Percentiles rank a stretch among this genome's conserved stretches.
Evolutionary conservation across 2,113 vertebrate species (phyloP).

Genomic region (Eudorcas thomsonii): DNA sequence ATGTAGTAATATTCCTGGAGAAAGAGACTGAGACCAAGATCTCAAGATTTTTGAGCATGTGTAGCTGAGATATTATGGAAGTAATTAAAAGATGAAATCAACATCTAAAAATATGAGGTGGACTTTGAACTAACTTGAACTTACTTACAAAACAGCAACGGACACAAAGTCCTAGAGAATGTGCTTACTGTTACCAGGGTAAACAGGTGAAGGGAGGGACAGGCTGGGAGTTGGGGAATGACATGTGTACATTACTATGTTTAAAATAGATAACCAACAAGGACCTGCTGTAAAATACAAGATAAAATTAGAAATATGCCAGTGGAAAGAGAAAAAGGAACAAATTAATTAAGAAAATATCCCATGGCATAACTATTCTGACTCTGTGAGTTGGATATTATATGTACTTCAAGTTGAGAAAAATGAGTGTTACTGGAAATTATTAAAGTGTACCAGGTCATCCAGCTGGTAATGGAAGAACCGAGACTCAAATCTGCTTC

Average conservation of each 20-base stretch:
- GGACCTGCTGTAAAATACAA: not conserved
- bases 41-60: not conserved
- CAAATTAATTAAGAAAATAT: not conserved
- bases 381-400: not conserved
- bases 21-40: not conserved
- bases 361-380: not conserved
- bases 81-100: not conserved
- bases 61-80: not conserved
- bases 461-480: not conserved
- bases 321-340: not conserved
- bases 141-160: not conserved
- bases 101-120: not conserved
- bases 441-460: not conserved
- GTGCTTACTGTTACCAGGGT: not conserved
- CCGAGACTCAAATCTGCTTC: not conserved
- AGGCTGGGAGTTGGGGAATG: not conserved
- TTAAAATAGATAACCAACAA: not conserved
- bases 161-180: not conserved
- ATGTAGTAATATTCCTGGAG: not conserved
- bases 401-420: not conserved
- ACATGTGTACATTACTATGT: not conserved
- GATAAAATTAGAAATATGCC: not conserved
- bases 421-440: not conserved
- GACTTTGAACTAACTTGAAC: not conserved
- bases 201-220: not conserved